Conservation (phyloP, 2,797 vertebrate species). For the Telmatherina bonti region DNA sequence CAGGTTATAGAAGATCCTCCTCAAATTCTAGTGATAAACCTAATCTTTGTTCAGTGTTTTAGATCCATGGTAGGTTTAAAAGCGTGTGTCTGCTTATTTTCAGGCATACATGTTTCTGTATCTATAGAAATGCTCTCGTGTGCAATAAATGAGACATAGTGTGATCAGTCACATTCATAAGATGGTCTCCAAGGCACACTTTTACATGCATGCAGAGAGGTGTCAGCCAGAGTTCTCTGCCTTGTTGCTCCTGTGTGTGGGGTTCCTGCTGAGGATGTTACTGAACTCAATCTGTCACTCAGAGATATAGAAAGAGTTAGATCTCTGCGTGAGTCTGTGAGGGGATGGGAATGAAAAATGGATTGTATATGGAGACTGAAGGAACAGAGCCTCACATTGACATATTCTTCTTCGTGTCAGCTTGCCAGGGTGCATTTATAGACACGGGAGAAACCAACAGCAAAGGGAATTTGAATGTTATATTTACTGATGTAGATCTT, state of each 20-base stretch:
- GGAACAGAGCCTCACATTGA: conserved; percentile 41
- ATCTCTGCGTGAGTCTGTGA: conserved; percentile 13
- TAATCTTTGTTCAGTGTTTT: conserved; percentile 60
- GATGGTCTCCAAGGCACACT: conserved; percentile 18
- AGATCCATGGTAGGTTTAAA: conserved; percentile 53
- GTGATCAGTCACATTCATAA: conserved; percentile 24
- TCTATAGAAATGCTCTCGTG: conserved; percentile 14
- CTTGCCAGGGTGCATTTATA: conserved; percentile 50
- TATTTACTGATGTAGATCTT: conserved; percentile 38
- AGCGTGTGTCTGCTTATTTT: not conserved
- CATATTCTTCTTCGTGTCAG: conserved; percentile 47
- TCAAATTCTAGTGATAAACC: conserved; percentile 50
- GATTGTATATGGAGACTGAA: conserved; percentile 33
- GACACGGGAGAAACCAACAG: conserved; percentile 27
- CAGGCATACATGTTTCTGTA: conserved; percentile 31
- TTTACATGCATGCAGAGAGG: conserved; percentile 32
- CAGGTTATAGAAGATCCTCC: conserved; percentile 25
- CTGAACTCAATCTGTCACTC: conserved; percentile 82
- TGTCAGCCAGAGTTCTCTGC: conserved; percentile 64
- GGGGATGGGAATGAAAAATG: conserved; percentile 16
- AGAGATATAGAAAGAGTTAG: conserved; percentile 46
- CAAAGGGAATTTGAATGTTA: conserved; percentile 36
- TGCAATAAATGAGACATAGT: conserved; percentile 31
- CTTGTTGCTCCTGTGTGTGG: conserved; percentile 55
- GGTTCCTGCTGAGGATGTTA: conserved; percentile 72